Evolutionary conservation across 2,888 invertebrate genomes (phyloP), one percentile per base, ranked within the genome.

Genomic region (Monochamus alternatus): DNA sequence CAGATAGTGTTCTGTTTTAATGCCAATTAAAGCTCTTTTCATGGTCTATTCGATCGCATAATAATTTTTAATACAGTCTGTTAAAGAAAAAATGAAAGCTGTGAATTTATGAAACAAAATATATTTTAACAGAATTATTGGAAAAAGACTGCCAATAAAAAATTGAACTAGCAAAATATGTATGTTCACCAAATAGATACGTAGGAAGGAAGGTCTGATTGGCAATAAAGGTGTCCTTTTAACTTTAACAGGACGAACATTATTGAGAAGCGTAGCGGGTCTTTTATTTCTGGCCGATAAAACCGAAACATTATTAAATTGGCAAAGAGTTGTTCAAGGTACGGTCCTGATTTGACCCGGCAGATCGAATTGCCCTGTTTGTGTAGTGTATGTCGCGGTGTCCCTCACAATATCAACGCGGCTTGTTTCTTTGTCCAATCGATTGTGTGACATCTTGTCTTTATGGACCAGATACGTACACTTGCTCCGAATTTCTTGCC

Each of bases 401-500:
- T 83, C 85, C 84, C 85, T 83, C 84, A 82, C 84, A 85, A 86
- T 86, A 87, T 85, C 84, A 83, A 83, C 82, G 82, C 84, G 84
- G 86, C 85, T 84, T 86, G 86, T 86, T 87, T 87, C 86, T 86
- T 87, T 85, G 86, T 84, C 85, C 86, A 88, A 88, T 88, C 88
- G 88, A 88, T 88, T 87, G 87, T 86, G 88, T 87, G 87, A 87
- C 88, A 88, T 88, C 87, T 87, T 88, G 87, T 86, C 87, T 88
- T 88, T 88, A 88, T 88, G 87, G 87, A 85, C 83, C 86, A 81
- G 82, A 84, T 85, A 82, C 84, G 84, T 85, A 84, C 82, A 83
- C 83, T 84, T 80, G 82, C 81, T 84, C 84, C 82, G 84, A 84
- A 86, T 86, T 83, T 84, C 85, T 83, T 85, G 84, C 81, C 85